Conservation (phyloP, 1,140 invertebrate species). For the Ylistrum balloti region DNA sequence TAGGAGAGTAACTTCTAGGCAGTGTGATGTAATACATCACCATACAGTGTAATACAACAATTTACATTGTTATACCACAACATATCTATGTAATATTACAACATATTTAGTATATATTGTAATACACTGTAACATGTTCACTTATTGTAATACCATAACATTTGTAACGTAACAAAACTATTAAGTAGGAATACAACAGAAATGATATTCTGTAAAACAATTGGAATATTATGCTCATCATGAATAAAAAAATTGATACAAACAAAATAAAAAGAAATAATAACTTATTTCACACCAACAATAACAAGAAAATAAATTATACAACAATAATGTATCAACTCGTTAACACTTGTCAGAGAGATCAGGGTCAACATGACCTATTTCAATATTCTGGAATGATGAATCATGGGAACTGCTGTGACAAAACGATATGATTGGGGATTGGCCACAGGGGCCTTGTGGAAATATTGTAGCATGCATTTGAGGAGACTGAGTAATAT, state of each 20-base stretch:
- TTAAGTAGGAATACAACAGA: not conserved
- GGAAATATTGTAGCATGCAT: too few species aligned
- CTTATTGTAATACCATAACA: not conserved
- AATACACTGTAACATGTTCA: not conserved
- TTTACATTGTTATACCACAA: not conserved
- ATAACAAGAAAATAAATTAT: not conserved
- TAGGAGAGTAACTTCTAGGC: not conserved
- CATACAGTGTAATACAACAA: not conserved
- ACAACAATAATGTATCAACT: not conserved
- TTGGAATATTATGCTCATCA: not conserved
- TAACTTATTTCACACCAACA: slow-evolving; percentile 26
- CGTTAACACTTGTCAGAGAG: not conserved
- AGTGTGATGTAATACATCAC: not conserved
- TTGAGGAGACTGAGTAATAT: too few species aligned
- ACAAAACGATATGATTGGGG: too few species aligned
- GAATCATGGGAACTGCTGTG: too few species aligned
- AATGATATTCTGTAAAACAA: not conserved
- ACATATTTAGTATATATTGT: not conserved
- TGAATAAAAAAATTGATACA: not conserved
- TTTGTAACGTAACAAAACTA: not conserved
- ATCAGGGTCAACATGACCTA: not conserved
- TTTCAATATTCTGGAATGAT: too few species aligned
- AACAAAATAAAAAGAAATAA: not conserved
- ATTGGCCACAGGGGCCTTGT: too few species aligned
- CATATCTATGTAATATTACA: not conserved